phyloP scores from a whole-genome alignment of 2,888 invertebrate species.

The Drosophila rellima region DNA sequence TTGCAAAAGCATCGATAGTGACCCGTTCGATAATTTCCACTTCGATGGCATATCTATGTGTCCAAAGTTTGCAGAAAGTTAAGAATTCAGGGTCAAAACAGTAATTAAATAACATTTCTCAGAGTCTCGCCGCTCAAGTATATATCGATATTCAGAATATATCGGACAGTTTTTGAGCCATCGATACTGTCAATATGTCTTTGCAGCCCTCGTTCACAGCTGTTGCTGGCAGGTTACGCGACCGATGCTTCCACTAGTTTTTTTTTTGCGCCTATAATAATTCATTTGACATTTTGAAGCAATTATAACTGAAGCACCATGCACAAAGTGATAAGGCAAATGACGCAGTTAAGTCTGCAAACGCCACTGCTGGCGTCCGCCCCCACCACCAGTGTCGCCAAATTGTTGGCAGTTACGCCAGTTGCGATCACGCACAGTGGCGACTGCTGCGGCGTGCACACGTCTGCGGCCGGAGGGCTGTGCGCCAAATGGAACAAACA shows the following conservation, averaged over 20 bases:
- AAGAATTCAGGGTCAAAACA: too few species aligned
- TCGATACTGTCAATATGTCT: not conserved
- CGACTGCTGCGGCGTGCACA: slow-evolving; percentile 73
- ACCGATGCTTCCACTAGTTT: slow-evolving; percentile 34
- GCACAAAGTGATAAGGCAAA: slow-evolving; percentile 64
- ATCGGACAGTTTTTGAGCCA: not conserved
- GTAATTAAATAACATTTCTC: too few species aligned
- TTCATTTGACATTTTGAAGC: slow-evolving; percentile 11
- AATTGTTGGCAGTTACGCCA: slow-evolving; percentile 26
- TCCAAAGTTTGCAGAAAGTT: too few species aligned
- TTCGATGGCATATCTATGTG: too few species aligned
- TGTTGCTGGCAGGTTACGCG: slow-evolving; percentile 68
- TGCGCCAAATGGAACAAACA: slow-evolving; percentile 80
- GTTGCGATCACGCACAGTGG: slow-evolving; percentile 29
- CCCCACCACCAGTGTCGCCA: slow-evolving; percentile 7
- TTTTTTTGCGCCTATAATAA: slow-evolving; percentile 18
- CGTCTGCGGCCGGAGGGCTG: slow-evolving; percentile 58
- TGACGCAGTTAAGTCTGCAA: slow-evolving; percentile 61
- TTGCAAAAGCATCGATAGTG: not conserved
- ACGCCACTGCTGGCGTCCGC: slow-evolving; percentile 26
- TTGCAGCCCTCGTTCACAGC: slow-evolving; percentile 27
- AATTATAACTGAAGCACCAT: slow-evolving; percentile 37
- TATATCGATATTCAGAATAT: not conserved
- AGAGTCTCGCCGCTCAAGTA: not conserved
- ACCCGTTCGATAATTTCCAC: too few species aligned